phyloP scores from a whole-genome alignment of 1,140 invertebrate species.

The Drosophila pseudoananassae region DNA sequence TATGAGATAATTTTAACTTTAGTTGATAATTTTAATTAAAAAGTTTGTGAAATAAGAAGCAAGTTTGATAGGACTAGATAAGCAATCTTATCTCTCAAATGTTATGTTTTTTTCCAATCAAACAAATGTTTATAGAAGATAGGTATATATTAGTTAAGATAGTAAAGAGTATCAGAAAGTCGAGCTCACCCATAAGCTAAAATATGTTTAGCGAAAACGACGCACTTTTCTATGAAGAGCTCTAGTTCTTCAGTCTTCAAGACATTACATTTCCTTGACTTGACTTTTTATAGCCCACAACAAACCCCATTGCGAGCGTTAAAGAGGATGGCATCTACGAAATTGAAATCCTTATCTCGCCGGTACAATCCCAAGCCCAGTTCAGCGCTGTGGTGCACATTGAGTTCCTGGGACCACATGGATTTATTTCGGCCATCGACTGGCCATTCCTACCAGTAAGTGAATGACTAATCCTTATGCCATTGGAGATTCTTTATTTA shows the following conservation, averaged over 20 bases:
- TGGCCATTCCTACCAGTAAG: slow-evolving; percentile 89
- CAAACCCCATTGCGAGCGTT: slow-evolving; percentile 84
- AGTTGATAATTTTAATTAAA: too few relatives aligned
- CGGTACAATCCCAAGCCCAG: slow-evolving; percentile 34
- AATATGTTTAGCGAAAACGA: too few relatives aligned
- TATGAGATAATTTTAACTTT: too few relatives aligned
- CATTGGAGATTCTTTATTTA: not conserved
- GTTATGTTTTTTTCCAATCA: too few relatives aligned
- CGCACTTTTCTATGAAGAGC: too few relatives aligned
- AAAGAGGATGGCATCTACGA: slow-evolving; percentile 86
- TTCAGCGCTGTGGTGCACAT: slow-evolving; percentile 86
- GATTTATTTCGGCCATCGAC: slow-evolving; percentile 90
- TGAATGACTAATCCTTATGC: not conserved
- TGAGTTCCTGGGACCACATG: slow-evolving; percentile 88
- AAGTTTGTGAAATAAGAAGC: too few relatives aligned
- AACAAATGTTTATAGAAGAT: too few relatives aligned
- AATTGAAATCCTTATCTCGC: slow-evolving; percentile 83
- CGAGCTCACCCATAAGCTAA: too few relatives aligned
- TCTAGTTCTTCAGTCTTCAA: not conserved
- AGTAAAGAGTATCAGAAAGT: too few relatives aligned
- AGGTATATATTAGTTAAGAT: too few relatives aligned
- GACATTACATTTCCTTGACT: not conserved
- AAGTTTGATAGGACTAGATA: too few relatives aligned
- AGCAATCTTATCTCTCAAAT: too few relatives aligned
- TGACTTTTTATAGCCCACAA: slow-evolving; percentile 53